Conservation (phyloP, 2,113 vertebrate species). For the Eretmochelys imbricata region DNA sequence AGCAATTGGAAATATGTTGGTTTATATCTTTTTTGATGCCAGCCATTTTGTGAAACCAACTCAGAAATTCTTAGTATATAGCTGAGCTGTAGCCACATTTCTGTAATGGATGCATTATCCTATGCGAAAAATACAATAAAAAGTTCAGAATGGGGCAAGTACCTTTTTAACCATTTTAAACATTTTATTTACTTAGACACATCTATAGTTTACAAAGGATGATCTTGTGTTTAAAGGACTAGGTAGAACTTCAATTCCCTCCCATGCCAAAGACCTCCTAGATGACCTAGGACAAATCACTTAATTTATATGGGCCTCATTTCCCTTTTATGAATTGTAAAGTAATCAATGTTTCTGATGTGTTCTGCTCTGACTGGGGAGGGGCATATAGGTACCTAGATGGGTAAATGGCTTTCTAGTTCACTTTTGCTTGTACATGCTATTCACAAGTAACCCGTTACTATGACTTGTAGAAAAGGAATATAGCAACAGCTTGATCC, state of each 20-base stretch:
- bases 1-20: not conserved
- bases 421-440: not conserved
- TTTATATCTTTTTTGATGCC: not conserved
- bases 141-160: not conserved
- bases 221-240: not conserved
- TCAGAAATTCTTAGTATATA: not conserved
- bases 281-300: constrained; percentile 13
- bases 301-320: constrained; percentile 9
- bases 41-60: not conserved
- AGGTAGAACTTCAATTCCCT: not conserved
- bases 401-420: not conserved
- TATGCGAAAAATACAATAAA: not conserved
- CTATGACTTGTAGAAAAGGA: not conserved
- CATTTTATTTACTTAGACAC: constrained; percentile 3
- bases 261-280: constrained; percentile 22
- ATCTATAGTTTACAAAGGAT: not conserved
- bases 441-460: not conserved
- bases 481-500: not conserved
- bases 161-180: not conserved
- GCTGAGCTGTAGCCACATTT: not conserved
- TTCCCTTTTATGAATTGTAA: not conserved
- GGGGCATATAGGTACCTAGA: not conserved
- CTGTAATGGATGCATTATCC: not conserved
- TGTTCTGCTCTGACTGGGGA: not conserved
- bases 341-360: constrained; percentile 12